Percentiles rank a stretch among this genome's conserved stretches.
Conservation (phyloP, 2,113 vertebrate genomes). For the Microcebus murinus region DNA sequence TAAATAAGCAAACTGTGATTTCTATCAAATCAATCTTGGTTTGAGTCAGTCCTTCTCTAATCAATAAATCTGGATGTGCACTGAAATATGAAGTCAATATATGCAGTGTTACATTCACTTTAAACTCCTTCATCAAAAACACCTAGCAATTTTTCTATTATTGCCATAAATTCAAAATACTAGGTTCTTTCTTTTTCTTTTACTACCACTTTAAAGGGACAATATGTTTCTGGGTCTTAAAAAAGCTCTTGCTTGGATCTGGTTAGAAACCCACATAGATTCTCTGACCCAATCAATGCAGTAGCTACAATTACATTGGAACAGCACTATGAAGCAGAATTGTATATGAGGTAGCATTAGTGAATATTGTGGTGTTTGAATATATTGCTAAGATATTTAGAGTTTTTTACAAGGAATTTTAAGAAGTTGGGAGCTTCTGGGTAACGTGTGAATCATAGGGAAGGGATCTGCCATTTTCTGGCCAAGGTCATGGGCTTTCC, state of each 20-base stretch:
- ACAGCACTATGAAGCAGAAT: constrained; percentile 21
- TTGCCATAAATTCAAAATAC: constrained; percentile 70
- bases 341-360: constrained; percentile 24
- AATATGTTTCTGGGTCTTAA: constrained; percentile 24
- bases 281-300: constrained; percentile 32
- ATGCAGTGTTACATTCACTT: constrained; percentile 63
- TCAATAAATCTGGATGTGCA: constrained; percentile 75
- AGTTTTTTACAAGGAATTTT: constrained; percentile 47
- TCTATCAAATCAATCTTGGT: constrained; percentile 74
- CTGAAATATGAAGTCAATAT: constrained; percentile 78
- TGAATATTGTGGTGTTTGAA: constrained; percentile 54
- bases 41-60: constrained; percentile 69
- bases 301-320: constrained; percentile 49
- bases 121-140: constrained; percentile 71
- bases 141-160: constrained; percentile 72
- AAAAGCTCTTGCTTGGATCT: constrained; percentile 42
- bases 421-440: neutral
- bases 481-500: neutral
- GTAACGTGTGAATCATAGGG: constrained; percentile 11
- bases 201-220: constrained; percentile 61
- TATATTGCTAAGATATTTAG: constrained; percentile 37
- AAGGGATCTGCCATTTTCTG: constrained; percentile 29
- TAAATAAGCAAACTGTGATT: constrained; percentile 72
- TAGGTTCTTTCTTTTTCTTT: constrained; percentile 57
- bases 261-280: constrained; percentile 57